Conservation (phyloP, 2,113 vertebrate species). For the Arenaria interpres region DNA sequence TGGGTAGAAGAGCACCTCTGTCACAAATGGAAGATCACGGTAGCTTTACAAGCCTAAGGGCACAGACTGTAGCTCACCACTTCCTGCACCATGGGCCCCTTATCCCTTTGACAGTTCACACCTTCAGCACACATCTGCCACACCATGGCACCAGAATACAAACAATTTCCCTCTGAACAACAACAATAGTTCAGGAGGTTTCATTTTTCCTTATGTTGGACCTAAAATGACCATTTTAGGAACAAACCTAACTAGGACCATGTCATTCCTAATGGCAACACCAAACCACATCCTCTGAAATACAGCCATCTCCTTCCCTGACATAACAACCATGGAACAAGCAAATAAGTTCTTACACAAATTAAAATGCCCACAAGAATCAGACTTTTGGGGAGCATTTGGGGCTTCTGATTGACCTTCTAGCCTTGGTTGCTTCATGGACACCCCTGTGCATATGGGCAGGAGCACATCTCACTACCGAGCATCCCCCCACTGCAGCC, state of each 20-base stretch:
- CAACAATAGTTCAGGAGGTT: background rate
- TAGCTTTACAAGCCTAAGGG: background rate
- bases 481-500: background rate
- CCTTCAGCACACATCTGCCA: background rate
- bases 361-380: background rate
- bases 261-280: background rate
- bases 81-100: background rate
- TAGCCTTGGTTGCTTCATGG: background rate
- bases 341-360: background rate
- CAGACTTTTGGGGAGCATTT: background rate
- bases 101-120: background rate
- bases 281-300: background rate
- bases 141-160: background rate
- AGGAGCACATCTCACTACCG: no score
- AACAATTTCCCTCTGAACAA: background rate
- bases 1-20: background rate
- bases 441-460: rapidly evolving
- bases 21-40: background rate
- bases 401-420: background rate
- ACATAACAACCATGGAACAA: background rate
- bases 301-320: background rate
- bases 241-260: background rate
- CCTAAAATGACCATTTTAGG: background rate
- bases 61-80: background rate
- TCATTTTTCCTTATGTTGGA: background rate